Percentiles rank a stretch among this genome's conserved stretches.
Evolutionary conservation across 2,113 vertebrate species (phyloP).

Genomic region (Orycteropus afer): DNA sequence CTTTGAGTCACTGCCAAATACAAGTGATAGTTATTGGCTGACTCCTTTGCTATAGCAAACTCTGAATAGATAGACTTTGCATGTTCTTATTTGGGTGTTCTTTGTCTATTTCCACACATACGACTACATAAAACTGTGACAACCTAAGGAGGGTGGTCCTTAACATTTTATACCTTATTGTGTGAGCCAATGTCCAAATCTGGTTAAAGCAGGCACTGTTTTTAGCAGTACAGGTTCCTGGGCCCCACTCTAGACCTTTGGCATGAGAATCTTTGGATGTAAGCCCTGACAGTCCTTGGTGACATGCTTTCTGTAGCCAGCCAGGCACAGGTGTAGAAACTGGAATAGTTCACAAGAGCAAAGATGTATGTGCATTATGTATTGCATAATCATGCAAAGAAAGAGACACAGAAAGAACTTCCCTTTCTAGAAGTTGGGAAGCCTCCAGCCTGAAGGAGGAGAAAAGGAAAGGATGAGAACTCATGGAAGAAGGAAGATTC

Average conservation of each 20-base stretch:
- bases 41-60: neutral
- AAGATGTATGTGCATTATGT: neutral
- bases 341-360: neutral
- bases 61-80: neutral
- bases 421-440: neutral
- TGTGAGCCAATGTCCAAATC: neutral
- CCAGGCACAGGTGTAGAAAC: neutral
- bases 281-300: neutral
- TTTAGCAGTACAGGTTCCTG: neutral
- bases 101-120: neutral
- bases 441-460: neutral
- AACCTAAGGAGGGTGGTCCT: neutral
- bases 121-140: neutral
- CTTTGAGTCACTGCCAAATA: too few relatives aligned
- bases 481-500: accelerated
- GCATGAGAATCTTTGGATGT: neutral
- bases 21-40: neutral
- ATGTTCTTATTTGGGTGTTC: neutral
- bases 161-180: neutral
- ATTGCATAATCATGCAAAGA: neutral
- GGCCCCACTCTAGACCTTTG: neutral
- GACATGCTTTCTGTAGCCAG: neutral
- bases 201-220: neutral
- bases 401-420: neutral
- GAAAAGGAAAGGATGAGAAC: too few relatives aligned